Conservation (phyloP, 2,113 vertebrate genomes). For the Toxostoma redivivum region DNA sequence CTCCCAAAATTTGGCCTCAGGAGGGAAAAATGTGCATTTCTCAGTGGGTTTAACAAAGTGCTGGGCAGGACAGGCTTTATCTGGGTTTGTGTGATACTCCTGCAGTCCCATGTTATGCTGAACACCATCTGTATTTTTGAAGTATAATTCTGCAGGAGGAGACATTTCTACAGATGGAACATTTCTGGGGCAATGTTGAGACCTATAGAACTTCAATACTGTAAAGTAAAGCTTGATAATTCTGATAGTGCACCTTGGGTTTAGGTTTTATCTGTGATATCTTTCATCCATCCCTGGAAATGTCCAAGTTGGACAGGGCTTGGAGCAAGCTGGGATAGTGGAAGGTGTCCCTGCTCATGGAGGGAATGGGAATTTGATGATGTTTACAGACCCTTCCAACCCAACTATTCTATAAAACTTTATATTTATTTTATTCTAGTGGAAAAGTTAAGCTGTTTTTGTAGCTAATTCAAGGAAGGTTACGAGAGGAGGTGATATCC, state of each 20-base stretch:
- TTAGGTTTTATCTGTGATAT: neutral
- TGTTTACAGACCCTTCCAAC: neutral
- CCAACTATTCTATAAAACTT: too few species aligned
- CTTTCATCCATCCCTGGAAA: neutral
- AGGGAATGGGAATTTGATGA: neutral
- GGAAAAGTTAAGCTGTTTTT: neutral
- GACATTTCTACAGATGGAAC: neutral
- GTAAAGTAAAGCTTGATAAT: neutral
- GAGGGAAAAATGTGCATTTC: neutral
- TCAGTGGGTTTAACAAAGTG: neutral
- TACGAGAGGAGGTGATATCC: accelerated
- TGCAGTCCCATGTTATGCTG: neutral
- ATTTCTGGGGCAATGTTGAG: neutral
- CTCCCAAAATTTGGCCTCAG: neutral
- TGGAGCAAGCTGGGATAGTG: neutral
- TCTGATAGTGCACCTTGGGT: neutral
- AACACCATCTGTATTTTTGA: neutral
- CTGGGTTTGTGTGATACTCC: neutral
- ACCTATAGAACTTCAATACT: neutral
- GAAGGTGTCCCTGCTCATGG: neutral
- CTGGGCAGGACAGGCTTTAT: neutral
- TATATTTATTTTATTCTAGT: neutral
- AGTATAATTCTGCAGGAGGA: neutral
- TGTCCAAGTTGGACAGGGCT: neutral
- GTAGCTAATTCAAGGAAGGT: accelerated